Base-by-base conservation (phyloP, 2,797 vertebrate species). In the Lepilemur ruficaudatus region DNA sequence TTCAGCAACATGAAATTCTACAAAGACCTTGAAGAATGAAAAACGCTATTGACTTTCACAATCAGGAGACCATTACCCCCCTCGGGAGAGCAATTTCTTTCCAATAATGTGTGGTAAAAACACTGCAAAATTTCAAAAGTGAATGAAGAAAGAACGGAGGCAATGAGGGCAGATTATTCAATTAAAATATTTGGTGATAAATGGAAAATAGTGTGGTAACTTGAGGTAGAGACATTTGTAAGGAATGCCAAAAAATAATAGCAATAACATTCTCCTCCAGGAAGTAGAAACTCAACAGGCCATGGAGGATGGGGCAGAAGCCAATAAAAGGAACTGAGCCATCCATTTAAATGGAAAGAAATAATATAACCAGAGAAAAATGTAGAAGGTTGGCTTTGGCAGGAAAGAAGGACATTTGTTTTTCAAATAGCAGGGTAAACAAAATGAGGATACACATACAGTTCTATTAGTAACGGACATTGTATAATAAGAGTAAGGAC, bases 111-210 rank as follows among this genome's bases (percentile, higher is more conserved):
- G 4, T 35, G 17, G 35, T 59, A 2, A 59, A 91, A 93, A 70
- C 4, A 82, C 4, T 57, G 52, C n/a, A 82, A 50, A 79, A 20
- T 80, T 82, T 79, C 85, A 38, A 89, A 95, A 70, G 46, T 30
- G n/a, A 79, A 9, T 46, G 63, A 85, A 70, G 28, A 15, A 65
- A 67, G 28, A 41, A 89, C 2, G n/a, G 25, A 52, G 22, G 7
- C 41, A 59, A 65, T 23, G 52, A 70, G 6, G 17, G 9, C 1
- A 35, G 28, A n/a, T 5, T 52, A 43, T 25, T 75, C 41, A 55
- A 41, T 73, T 65, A 61, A 52, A 69, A 22, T 57, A 70, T 86
- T 69, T 79, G 46, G 57, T 18, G 28, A 52, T 41, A 10, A 78
- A 80, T 41, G 55, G 3, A 50, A 80, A 52, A 41, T 10, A 72